These are phyloP conservation scores for Cordilura impudica DNA, from an alignment of 2,888 invertebrate species.

Conservation along the genomic window DNA sequence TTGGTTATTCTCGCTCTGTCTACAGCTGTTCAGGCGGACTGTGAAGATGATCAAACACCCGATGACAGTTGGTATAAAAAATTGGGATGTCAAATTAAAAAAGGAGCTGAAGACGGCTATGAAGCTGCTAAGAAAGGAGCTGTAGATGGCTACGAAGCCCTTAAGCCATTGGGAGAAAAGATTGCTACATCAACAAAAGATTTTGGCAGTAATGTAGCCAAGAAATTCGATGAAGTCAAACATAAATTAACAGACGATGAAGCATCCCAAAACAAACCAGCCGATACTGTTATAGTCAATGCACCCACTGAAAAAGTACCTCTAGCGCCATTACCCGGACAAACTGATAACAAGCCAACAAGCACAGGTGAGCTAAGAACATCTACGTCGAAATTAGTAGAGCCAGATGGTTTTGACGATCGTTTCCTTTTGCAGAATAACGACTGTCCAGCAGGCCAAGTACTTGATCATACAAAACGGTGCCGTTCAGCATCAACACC, in stretches of 20 bases:
- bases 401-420: conserved; percentile 65
- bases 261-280: background rate
- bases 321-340: conserved; percentile 67
- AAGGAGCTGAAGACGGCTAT: conserved; percentile 71
- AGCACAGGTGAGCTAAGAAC: conserved; percentile 63
- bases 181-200: conserved; percentile 73
- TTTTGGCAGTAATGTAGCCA: conserved; percentile 68
- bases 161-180: conserved; percentile 72
- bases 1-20: conserved; percentile 61
- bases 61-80: conserved; percentile 71
- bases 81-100: conserved; percentile 71
- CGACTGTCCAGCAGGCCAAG: conserved; percentile 63
- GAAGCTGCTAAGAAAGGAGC: conserved; percentile 73
- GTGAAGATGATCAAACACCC: conserved; percentile 56
- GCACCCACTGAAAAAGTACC: conserved; percentile 71
- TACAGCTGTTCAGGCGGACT: conserved; percentile 65
- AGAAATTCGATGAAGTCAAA: conserved; percentile 73
- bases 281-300: conserved; percentile 41
- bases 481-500: conserved; percentile 48
- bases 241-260: conserved; percentile 70
- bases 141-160: conserved; percentile 68
- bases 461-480: conserved; percentile 59
- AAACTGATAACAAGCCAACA: conserved; percentile 19
- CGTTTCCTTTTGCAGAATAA: conserved; percentile 68
- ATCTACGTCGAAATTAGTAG: conserved; percentile 11